These are phyloP conservation scores for Stegodyphus mimosarum DNA, from an alignment of 1,140 invertebrate genomes.

Conservation along the genomic window DNA sequence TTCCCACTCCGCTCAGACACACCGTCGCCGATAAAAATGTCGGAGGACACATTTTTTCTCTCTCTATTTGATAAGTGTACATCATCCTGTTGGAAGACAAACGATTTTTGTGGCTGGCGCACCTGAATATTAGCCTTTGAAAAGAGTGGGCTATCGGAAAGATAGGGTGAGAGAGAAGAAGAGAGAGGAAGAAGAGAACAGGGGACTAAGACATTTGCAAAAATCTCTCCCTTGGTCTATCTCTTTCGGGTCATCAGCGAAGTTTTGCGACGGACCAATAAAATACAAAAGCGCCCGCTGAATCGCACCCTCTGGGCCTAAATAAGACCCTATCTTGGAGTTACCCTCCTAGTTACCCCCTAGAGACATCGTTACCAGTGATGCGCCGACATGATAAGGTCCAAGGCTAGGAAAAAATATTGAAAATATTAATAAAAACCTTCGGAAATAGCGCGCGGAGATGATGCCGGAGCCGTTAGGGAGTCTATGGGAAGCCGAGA, in stretches of 20 bases:
- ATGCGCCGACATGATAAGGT: constrained; percentile 31
- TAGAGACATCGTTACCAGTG: constrained; percentile 15
- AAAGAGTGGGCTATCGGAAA: too few species aligned
- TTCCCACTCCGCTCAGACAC: background rate
- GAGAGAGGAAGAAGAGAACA: too few species aligned
- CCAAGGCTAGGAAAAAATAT: background rate
- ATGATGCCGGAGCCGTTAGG: background rate
- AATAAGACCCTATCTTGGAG: constrained; percentile 29
- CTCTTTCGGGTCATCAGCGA: constrained; percentile 37
- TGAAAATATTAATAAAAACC: constrained; percentile 29
- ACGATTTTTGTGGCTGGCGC: background rate
- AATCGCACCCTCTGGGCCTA: constrained; percentile 22
- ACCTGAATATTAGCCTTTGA: too few species aligned
- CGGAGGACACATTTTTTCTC: constrained; percentile 4
- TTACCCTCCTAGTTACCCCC: constrained; percentile 29
- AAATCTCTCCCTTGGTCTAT: constrained; percentile 42
- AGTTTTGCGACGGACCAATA: constrained; percentile 32
- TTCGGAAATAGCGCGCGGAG: background rate
- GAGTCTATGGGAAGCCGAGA: background rate
- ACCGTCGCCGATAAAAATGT: constrained; percentile 12
- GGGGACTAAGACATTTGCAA: constrained; percentile 3
- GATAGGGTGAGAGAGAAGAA: too few species aligned
- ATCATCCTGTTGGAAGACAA: constrained; percentile 26
- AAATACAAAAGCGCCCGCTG: constrained; percentile 36
- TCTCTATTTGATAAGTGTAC: constrained; percentile 18